A percentile compares a stretch with the other conserved stretches of the same genome.
These are phyloP conservation scores for Drosophila subsilvestris DNA, from an alignment of 2,888 invertebrate genomes.

Conservation along the genomic window DNA sequence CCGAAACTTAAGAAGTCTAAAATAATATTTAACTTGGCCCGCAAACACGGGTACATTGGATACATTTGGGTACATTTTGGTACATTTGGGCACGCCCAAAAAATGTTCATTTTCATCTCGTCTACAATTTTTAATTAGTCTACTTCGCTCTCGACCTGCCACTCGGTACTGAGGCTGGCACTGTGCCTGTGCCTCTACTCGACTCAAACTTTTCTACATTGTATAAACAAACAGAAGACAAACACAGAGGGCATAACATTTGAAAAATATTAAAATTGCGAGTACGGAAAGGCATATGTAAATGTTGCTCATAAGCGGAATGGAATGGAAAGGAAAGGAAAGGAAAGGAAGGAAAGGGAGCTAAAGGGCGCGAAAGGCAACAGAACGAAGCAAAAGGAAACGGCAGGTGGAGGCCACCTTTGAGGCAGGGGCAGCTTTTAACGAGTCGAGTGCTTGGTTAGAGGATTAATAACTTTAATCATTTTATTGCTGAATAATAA, in stretches of 20 bases:
- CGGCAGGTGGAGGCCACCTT: no score
- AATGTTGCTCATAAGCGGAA: slow-evolving; percentile 1
- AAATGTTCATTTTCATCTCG: slow-evolving; percentile 63
- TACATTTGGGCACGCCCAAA: slow-evolving; percentile 7
- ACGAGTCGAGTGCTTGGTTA: no score
- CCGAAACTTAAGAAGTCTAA: slow-evolving; percentile 21
- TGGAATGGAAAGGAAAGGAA: not conserved
- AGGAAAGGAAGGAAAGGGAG: no score
- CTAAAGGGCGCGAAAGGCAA: no score
- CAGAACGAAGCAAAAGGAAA: no score
- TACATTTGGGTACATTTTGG: no score
- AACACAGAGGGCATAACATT: slow-evolving; percentile 55
- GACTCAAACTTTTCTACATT: slow-evolving; percentile 11
- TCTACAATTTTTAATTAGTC: slow-evolving; percentile 72
- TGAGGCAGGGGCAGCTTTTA: no score
- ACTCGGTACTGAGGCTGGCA: not conserved
- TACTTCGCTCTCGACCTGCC: slow-evolving; percentile 12
- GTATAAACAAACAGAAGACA: slow-evolving; percentile 54
- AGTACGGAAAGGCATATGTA: slow-evolving; percentile 17
- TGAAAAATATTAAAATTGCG: slow-evolving; percentile 49
- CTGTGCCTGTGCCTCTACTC: not conserved
- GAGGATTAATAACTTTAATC: no score
- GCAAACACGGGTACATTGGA: slow-evolving; percentile 3
- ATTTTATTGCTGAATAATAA: no score
- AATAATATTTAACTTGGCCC: slow-evolving; percentile 54